These are phyloP conservation scores for Erannis defoliaria DNA, from an alignment of 2,888 invertebrate species.

Conservation along the genomic window DNA sequence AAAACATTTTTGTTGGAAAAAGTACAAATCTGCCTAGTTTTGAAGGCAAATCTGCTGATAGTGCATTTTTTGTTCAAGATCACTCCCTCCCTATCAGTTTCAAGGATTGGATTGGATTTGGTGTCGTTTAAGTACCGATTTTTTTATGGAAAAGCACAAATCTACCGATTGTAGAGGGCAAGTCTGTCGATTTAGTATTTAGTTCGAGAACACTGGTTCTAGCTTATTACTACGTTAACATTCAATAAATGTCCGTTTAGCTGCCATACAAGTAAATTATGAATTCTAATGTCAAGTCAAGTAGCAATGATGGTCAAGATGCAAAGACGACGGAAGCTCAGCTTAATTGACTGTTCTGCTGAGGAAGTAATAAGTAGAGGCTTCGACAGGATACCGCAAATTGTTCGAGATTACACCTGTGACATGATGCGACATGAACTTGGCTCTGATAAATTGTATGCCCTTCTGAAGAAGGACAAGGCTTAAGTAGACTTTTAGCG, in stretches of 20 bases:
- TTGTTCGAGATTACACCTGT: slow-evolving; percentile 44
- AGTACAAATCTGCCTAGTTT: too few species aligned
- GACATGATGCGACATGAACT: slow-evolving; percentile 31
- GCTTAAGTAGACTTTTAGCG: too few species aligned
- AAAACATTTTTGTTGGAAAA: too few species aligned
- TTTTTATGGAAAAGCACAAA: too few species aligned
- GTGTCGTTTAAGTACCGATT: too few species aligned
- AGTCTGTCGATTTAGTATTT: too few species aligned
- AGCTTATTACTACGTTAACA: neutral
- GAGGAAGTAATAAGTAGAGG: slow-evolving; percentile 42
- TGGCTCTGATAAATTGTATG: slow-evolving; percentile 32
- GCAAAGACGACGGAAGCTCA: slow-evolving; percentile 27
- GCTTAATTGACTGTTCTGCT: slow-evolving; percentile 14
- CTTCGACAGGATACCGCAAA: slow-evolving; percentile 53
- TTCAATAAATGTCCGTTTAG: slow-evolving; percentile 6
- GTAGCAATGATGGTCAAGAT: slow-evolving; percentile 16
- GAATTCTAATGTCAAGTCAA: slow-evolving; percentile 16
- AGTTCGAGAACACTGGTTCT: neutral
- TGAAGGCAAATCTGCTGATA: too few species aligned
- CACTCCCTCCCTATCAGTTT: too few species aligned
- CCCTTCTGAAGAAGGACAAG: slow-evolving; percentile 39
- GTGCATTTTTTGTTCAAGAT: too few species aligned
- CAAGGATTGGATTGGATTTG: too few species aligned
- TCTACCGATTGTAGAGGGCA: too few species aligned
- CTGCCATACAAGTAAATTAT: slow-evolving; percentile 14